Percentiles rank a stretch among this genome's conserved stretches.
Conservation (phyloP, 92 coral and sea anemone genomes). For the Epizoanthus stellaris region DNA sequence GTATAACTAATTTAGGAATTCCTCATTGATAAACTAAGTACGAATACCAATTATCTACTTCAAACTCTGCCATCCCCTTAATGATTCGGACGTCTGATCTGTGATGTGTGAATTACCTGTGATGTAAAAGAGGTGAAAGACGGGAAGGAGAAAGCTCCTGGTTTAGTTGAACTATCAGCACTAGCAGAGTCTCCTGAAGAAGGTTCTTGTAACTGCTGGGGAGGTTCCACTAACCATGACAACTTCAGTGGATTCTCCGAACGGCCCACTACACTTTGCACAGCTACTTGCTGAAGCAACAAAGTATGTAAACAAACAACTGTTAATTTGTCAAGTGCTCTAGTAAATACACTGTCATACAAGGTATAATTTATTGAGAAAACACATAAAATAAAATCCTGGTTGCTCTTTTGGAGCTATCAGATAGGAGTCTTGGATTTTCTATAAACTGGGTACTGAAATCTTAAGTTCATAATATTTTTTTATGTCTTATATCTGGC, state of each 20-base stretch:
- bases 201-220: slow-evolving; percentile 3
- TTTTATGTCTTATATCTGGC: too few relatives aligned
- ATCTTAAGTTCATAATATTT: too few relatives aligned
- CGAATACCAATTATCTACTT: too few relatives aligned
- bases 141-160: neutral
- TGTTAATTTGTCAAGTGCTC: neutral
- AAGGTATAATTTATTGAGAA: slow-evolving; percentile 1
- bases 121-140: neutral
- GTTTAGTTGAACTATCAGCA: neutral
- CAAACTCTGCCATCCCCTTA: neutral
- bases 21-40: too few relatives aligned
- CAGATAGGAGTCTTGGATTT: neutral
- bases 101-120: slow-evolving; percentile 4
- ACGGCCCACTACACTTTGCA: slow-evolving; percentile 77
- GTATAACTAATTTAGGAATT: too few relatives aligned
- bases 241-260: slow-evolving; percentile 84
- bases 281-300: slow-evolving; percentile 72
- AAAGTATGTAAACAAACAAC: neutral
- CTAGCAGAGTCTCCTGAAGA: neutral
- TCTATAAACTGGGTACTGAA: too few relatives aligned
- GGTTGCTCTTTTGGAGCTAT: neutral
- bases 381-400: neutral
- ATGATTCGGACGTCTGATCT: neutral
- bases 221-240: slow-evolving; percentile 73
- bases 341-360: neutral